These are phyloP conservation scores for Dendrolimus punctatus DNA, from an alignment of 1,140 invertebrate genomes.

Conservation along the genomic window DNA sequence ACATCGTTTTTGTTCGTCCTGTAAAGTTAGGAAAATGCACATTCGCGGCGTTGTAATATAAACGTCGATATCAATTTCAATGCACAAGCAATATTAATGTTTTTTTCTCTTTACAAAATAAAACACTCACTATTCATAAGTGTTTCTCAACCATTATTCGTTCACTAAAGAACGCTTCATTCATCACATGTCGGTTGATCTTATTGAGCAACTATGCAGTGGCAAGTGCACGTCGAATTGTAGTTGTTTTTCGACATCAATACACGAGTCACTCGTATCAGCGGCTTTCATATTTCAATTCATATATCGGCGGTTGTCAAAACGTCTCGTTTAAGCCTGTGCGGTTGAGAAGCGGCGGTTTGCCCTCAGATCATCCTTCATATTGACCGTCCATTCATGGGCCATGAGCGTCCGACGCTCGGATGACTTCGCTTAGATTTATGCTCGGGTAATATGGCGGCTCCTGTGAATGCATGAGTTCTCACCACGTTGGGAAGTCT, in stretches of 20 bases:
- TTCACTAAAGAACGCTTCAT: too few species aligned
- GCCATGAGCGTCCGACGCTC: constrained; percentile 27
- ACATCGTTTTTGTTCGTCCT: too few species aligned
- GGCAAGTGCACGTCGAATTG: background rate
- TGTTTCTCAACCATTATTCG: too few species aligned
- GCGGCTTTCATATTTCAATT: constrained; percentile 58
- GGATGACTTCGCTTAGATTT: constrained; percentile 49
- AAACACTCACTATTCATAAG: too few species aligned
- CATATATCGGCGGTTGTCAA: constrained; percentile 56
- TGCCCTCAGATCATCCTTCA: constrained; percentile 48
- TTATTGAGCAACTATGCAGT: too few species aligned
- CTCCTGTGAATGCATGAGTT: constrained; percentile 58
- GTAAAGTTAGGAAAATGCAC: too few species aligned
- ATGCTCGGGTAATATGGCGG: constrained; percentile 48
- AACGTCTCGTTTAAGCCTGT: constrained; percentile 33
- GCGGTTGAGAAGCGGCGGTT: constrained; percentile 35
- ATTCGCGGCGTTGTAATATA: too few species aligned
- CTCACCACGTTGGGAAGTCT: constrained; percentile 45
- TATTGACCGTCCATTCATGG: constrained; percentile 51
- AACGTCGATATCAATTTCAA: too few species aligned
- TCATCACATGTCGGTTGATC: too few species aligned
- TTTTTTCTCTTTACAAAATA: too few species aligned
- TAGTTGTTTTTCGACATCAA: constrained; percentile 20
- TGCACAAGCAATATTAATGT: too few species aligned
- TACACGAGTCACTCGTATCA: constrained; percentile 25